Conservation (phyloP, 2,797 vertebrate genomes). For the Spheniscus humboldti region DNA sequence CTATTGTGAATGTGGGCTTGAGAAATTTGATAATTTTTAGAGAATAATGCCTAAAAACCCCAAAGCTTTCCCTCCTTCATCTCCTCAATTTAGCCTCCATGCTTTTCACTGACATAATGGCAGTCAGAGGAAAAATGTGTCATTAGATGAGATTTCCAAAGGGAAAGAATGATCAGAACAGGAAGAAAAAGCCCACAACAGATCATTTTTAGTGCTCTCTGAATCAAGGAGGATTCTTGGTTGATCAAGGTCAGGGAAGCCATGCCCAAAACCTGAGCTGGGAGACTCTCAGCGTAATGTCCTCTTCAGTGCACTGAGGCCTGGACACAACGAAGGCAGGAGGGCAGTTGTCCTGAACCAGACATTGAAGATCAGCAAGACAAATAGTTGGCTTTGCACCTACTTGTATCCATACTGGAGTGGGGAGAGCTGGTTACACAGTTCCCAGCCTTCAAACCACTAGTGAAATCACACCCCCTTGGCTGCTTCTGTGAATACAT, state of each 20-base stretch:
- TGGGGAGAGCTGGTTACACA: neutral
- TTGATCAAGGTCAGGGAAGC: fast-evolving
- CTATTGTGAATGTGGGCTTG: neutral
- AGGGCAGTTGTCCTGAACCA: neutral
- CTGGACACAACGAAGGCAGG: neutral
- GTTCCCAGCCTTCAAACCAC: neutral
- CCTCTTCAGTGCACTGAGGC: neutral
- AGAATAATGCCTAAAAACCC: neutral
- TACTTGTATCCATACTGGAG: neutral
- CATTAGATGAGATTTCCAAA: neutral
- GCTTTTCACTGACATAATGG: neutral
- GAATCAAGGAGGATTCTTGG: neutral
- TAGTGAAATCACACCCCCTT: neutral
- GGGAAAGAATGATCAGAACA: neutral
- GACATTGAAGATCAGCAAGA: neutral
- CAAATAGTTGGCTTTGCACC: neutral
- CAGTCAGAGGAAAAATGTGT: neutral
- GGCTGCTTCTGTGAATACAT: neutral
- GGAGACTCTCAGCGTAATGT: neutral
- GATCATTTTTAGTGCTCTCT: neutral
- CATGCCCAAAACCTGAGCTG: neutral
- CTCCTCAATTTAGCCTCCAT: fast-evolving
- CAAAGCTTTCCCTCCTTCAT: neutral
- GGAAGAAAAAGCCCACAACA: neutral
- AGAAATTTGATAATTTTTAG: neutral